Evolutionary conservation across 2,113 vertebrate species (phyloP), one percentile per base, ranked within the genome.

Genomic region (Pomatostomus ruficeps): DNA sequence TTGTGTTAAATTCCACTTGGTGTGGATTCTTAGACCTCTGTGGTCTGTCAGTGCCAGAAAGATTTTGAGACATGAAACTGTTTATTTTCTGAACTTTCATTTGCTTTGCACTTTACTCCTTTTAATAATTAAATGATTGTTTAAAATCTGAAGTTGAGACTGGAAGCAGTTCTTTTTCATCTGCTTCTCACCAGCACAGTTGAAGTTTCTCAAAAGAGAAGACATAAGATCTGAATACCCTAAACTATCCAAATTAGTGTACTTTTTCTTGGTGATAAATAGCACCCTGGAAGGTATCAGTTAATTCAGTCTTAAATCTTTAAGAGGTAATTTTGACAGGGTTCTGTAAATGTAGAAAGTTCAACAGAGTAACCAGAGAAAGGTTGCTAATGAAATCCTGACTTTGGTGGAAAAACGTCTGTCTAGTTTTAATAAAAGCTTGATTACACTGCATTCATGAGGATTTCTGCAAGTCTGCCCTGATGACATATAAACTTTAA

Each of bases 401-500:
- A 63, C 85, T 93, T 94, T 80, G 43, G 67, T 89, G 81, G 51
- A 72, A 91, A 96, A 96, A 81, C 0, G 12, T 93, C 91, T 88
- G 82, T 58, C 55, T 83, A 88, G 75, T 74, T 94, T 93, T 91
- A 97, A 67, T 95, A 96, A 86, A 80, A 75, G 25, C 75, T 91
- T 95, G 79, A 91, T 91, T 94, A 58, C 23, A 11, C 36, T 80
- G 58, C 33, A 12, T 96, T 93, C 63, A 54, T 79, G 52, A 91
- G 75, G 78, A 87, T 91, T 94, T 94, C 88, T 93, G 75, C 67
- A 90, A 94, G 85, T 88, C 82, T 90, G 78, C 91, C 67, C 75
- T 74, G n/a, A 93, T 96, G 94, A 93, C 88, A 88, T 65, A 95
- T 86, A 88, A 93, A 96, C 20, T 93, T 92, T 52, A 91, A 93